Base-by-base conservation (phyloP, 2,113 vertebrate species). In the Lonchura striata region DNA sequence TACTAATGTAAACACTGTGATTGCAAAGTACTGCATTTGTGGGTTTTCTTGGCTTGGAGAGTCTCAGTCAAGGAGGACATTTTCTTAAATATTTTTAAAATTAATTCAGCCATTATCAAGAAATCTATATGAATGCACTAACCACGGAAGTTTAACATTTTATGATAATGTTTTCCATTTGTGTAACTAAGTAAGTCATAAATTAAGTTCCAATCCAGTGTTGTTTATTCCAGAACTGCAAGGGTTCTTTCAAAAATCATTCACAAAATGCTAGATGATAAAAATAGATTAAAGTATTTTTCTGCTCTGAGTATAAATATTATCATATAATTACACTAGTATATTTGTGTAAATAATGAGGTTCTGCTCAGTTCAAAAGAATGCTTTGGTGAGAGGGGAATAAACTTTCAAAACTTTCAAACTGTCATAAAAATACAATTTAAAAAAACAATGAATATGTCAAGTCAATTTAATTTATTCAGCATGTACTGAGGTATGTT, bases 131-230 rank as follows among this genome's bases (percentile, higher is more conserved):
- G 69, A 97, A 90, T 82, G 37, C 60, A 93, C n/a, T 64, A 95
- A 93, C 64, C 88, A 79, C 35, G 17, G 86, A 96, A 95, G 90
- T 90, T 71, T 64, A 96, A 42, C 69, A 57, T 96, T 95, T 96
- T 96, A 95, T 90, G 88, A 56, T 88, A 83, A 93, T 92, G 76
- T 86, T 93, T 93, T 96, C 94, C 72, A 93, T 93, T 93, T 95
- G 76, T 95, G 68, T 82, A 86, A 93, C 69, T 93, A 90, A 90
- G 52, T 77, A 90, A 94, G 75, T 88, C 25, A 95, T 94, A 88
- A 88, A 95, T 88, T 64, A 76, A 21, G 17, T 86, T 91, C 28
- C 69, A 83, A 50, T 46, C 56, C 61, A 92, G 13, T 52, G 54
- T 42, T 88, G 50, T 68, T 85, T 96, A 35, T 19, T 93, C 20